Percentiles rank a stretch among this genome's conserved stretches.
These are phyloP conservation scores for Bilobella aurantiaca DNA, from an alignment of 1,140 invertebrate species.

Conservation along the genomic window DNA sequence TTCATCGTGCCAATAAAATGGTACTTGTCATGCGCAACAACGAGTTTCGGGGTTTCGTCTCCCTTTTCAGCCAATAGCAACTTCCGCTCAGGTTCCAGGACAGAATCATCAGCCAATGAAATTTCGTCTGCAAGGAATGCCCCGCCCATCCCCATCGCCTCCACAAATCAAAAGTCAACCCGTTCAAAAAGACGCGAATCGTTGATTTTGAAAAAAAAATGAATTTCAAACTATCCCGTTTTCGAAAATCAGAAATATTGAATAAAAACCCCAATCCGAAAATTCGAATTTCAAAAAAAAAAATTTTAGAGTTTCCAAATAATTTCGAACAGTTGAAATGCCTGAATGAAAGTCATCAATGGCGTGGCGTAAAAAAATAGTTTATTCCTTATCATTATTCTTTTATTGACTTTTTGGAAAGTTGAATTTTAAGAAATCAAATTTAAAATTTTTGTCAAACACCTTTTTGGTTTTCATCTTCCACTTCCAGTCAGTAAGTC, in stretches of 20 bases:
- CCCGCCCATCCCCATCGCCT: conserved; percentile 75
- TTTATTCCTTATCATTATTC: too few species aligned
- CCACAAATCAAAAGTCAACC: conserved; percentile 90
- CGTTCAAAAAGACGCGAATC: conserved; percentile 78
- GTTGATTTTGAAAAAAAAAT: not conserved
- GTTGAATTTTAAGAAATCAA: too few species aligned
- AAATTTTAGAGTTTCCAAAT: conserved; percentile 15
- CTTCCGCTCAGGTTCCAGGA: conserved; percentile 86
- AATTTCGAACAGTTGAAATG: conserved; percentile 72
- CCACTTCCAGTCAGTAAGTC: too few species aligned
- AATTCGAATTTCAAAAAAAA: too few species aligned
- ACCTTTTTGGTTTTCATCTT: too few species aligned
- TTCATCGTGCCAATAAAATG: conserved; percentile 98
- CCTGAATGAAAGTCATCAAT: conserved; percentile 96
- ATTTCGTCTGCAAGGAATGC: conserved; percentile 97
- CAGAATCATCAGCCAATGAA: conserved; percentile 96
- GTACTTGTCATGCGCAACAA: conserved; percentile 67
- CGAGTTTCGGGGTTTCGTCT: conserved; percentile 45
- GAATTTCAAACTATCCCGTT: too few species aligned
- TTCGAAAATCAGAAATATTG: not conserved
- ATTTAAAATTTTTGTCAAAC: too few species aligned
- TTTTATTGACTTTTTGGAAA: too few species aligned
- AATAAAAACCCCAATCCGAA: too few species aligned
- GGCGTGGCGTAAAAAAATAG: too few species aligned
- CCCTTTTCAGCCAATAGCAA: conserved; percentile 85